These are phyloP conservation scores for Plutomurus gul DNA, from an alignment of 1,140 invertebrate species.

Conservation along the genomic window DNA sequence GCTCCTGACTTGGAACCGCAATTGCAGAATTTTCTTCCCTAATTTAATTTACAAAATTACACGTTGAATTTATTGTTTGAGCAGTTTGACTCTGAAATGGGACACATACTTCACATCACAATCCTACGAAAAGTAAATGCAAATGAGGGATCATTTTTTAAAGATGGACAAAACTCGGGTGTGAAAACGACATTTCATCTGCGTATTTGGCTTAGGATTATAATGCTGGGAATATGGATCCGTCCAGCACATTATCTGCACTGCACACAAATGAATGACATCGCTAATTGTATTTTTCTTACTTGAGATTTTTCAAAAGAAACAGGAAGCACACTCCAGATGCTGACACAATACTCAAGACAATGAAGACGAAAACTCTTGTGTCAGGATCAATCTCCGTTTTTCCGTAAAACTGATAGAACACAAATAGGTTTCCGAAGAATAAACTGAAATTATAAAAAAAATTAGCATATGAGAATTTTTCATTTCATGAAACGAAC, in stretches of 20 bases:
- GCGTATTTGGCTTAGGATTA: too few species aligned
- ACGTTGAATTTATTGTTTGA: too few species aligned
- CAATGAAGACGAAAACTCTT: conserved; percentile 74
- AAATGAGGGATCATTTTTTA: too few species aligned
- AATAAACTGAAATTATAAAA: conserved; percentile 74
- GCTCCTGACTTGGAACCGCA: background rate
- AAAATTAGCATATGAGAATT: background rate
- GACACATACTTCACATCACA: too few species aligned
- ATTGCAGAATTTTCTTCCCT: background rate
- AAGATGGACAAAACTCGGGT: too few species aligned
- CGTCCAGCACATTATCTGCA: too few species aligned
- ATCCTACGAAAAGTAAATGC: too few species aligned
- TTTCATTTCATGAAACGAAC: background rate
- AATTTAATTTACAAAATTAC: background rate
- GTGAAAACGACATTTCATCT: too few species aligned
- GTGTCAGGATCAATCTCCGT: conserved; percentile 68
- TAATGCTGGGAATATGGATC: too few species aligned
- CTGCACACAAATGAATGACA: too few species aligned
- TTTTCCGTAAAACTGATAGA: conserved; percentile 81
- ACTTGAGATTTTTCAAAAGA: conserved; percentile 62
- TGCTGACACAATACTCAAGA: conserved; percentile 68
- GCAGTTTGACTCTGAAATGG: too few species aligned
- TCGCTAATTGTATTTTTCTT: too few species aligned
- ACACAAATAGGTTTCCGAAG: conserved; percentile 92
- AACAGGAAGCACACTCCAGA: conserved; percentile 72